Conservation (phyloP, 1,140 invertebrate genomes). For the Ladona fulva region DNA sequence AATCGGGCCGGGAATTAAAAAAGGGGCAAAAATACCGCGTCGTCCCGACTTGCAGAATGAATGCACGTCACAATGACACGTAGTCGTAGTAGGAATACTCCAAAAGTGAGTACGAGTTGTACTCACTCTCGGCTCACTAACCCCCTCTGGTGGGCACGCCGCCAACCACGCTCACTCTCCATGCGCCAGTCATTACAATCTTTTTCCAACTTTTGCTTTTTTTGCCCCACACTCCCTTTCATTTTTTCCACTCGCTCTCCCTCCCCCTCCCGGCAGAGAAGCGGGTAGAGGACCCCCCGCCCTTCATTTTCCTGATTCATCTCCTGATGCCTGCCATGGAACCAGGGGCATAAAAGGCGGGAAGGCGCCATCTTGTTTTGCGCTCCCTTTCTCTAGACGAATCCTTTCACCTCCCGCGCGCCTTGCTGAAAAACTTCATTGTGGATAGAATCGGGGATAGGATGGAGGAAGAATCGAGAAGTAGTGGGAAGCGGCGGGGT, state of each 20-base stretch:
- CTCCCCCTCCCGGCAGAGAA: neutral
- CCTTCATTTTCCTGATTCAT: neutral
- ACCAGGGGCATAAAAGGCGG: too few species aligned
- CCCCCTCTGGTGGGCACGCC: neutral
- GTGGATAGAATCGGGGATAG: too few species aligned
- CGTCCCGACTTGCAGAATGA: conserved; percentile 7
- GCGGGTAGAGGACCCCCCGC: neutral
- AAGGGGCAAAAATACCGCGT: neutral
- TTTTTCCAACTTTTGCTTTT: neutral
- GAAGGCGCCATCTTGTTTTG: too few species aligned
- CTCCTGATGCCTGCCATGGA: too few species aligned
- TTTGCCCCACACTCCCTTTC: neutral
- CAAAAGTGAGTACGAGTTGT: neutral
- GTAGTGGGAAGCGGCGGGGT: neutral
- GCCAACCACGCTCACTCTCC: neutral
- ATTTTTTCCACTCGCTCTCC: neutral
- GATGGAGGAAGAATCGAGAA: too few species aligned
- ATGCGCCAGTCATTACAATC: neutral
- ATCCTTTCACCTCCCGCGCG: too few species aligned
- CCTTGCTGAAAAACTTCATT: too few species aligned
- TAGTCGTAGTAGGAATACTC: conserved; percentile 1
- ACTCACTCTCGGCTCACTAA: neutral
- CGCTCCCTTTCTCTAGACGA: too few species aligned
- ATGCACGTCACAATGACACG: conserved; percentile 7
- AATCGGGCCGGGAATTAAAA: neutral